Conservation (phyloP, 2,113 vertebrate species). For the Cricetomys ansorgei region DNA sequence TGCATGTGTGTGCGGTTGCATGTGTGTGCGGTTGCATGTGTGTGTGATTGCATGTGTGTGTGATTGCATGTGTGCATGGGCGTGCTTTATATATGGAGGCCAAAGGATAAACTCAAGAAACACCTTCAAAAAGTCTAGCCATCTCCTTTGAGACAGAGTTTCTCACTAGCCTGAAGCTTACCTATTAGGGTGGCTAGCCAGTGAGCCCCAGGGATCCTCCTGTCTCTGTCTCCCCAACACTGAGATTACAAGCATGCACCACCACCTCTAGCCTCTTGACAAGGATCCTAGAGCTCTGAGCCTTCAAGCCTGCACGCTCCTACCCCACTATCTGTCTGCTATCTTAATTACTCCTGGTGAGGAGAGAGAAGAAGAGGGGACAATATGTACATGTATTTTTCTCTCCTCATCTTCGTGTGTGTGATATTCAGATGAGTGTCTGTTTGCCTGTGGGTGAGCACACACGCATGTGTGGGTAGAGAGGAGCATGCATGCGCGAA, state of each 20-base stretch:
- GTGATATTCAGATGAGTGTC: background rate
- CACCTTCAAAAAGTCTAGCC: no score
- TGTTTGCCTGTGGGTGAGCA: background rate
- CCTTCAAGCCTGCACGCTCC: background rate
- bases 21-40: no score
- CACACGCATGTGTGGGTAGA: background rate
- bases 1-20: no score
- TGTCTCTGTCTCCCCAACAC: background rate
- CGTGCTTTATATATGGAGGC: no score
- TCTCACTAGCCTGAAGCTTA: background rate
- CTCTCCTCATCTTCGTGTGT: background rate
- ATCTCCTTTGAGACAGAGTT: background rate
- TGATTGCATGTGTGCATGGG: background rate
- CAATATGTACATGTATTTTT: background rate
- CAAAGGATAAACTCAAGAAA: background rate
- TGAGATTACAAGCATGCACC: background rate
- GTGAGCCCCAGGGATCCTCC: no score
- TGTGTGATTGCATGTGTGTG: background rate
- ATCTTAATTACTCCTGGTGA: slow-evolving; percentile 10
- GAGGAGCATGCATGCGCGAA: background rate
- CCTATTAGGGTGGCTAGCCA: background rate
- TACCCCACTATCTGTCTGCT: background rate
- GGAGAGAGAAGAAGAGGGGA: background rate
- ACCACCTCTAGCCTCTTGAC: background rate
- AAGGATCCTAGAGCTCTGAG: background rate